A percentile compares a stretch with the other conserved stretches of the same genome.
Evolutionary conservation across 1,140 invertebrate genomes (phyloP).

Genomic region (Melipona quadrifasciata): DNA sequence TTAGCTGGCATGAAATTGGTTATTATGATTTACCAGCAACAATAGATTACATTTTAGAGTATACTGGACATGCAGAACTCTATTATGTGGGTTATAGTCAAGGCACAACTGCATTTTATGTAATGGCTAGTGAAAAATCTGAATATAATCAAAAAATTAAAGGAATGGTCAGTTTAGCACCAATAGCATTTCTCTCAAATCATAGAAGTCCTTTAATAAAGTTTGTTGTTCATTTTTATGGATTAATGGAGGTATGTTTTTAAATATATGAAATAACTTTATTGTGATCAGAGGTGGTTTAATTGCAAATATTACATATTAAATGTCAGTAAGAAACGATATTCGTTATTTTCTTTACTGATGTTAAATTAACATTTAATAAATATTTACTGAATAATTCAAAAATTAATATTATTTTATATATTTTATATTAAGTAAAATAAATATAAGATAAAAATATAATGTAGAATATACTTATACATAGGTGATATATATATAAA

Average conservation of each 20-base stretch:
- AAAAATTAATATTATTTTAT: background rate
- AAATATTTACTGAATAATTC: background rate
- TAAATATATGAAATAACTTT: background rate
- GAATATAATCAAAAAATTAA: constrained; percentile 86
- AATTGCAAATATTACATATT: background rate
- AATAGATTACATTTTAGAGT: constrained; percentile 83
- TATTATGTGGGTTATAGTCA: constrained; percentile 85
- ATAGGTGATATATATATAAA: background rate
- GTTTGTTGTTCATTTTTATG: constrained; percentile 70
- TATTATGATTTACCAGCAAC: constrained; percentile 83
- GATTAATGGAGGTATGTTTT: constrained; percentile 73
- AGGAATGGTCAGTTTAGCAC: constrained; percentile 85
- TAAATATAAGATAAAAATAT: background rate
- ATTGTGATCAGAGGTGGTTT: constrained; percentile 16
- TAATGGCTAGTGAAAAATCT: constrained; percentile 85
- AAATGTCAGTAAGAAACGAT: background rate
- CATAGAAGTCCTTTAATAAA: constrained; percentile 77
- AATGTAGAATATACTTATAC: background rate
- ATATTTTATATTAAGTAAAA: no score
- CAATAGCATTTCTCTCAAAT: constrained; percentile 82
- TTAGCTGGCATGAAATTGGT: constrained; percentile 83
- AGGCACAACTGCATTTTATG: constrained; percentile 81
- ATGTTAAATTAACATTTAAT: no score
- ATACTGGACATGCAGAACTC: constrained; percentile 80
- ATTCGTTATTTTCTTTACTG: no score